Evolutionary conservation across 2,113 vertebrate genomes (phyloP).

Genomic region (Tragelaphus buxtoni): DNA sequence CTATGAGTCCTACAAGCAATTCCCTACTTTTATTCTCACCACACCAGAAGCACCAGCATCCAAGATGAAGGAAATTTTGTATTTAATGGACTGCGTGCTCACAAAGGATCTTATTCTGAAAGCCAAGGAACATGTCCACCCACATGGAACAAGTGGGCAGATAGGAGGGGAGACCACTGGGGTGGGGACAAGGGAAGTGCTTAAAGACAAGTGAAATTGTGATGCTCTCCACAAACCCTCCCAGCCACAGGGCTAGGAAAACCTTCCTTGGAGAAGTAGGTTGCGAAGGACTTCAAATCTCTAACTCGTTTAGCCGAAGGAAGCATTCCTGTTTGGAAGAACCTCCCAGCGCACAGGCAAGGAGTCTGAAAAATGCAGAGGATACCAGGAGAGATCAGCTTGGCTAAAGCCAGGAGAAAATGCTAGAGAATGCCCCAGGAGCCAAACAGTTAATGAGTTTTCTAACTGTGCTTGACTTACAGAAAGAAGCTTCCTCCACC

Average conservation of each 20-base stretch:
- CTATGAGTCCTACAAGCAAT: constrained; percentile 14
- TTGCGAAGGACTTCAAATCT: background rate
- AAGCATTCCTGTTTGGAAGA: background rate
- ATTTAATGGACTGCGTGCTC: background rate
- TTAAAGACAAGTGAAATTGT: background rate
- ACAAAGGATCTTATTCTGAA: constrained; percentile 43
- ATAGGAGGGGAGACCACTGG: background rate
- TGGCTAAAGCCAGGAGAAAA: background rate
- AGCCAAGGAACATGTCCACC: background rate
- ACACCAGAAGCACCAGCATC: background rate
- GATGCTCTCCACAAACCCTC: background rate
- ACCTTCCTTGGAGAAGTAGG: background rate
- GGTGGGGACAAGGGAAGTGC: background rate
- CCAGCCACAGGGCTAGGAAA: background rate
- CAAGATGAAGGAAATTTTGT: constrained; percentile 36
- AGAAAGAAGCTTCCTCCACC: background rate
- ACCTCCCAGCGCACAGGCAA: background rate
- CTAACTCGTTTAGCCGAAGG: background rate
- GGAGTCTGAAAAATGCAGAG: background rate
- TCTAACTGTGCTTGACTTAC: background rate
- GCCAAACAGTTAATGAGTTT: constrained; percentile 35
- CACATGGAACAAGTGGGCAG: background rate
- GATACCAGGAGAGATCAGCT: background rate
- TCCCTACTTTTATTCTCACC: constrained; percentile 23
- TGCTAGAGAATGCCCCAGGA: background rate